Evolutionary conservation across 2,797 vertebrate genomes (phyloP).

Genomic region (Eurystomus glaucurus): DNA sequence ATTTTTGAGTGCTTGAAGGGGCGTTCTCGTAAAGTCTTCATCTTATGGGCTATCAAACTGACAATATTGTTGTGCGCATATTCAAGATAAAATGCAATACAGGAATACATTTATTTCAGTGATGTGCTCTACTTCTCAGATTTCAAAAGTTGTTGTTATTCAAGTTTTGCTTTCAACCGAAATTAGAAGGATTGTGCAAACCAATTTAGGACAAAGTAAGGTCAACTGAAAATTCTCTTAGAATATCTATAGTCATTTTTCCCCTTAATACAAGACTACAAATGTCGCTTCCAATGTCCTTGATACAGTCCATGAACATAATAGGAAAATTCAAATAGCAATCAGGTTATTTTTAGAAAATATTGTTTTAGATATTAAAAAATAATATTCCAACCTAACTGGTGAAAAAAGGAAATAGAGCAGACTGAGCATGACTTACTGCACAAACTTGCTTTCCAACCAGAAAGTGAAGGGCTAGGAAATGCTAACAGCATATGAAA

Average conservation of each 20-base stretch:
- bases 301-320: fast-evolving
- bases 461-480: slow-evolving; percentile 42
- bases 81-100: background rate
- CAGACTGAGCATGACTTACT: background rate
- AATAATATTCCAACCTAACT: background rate
- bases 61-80: background rate
- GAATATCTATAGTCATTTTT: background rate
- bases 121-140: background rate
- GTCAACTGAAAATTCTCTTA: background rate
- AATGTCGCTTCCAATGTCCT: background rate
- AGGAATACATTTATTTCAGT: background rate
- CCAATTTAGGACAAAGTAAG: background rate
- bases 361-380: background rate
- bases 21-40: background rate
- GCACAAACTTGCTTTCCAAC: background rate
- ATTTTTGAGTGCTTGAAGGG: background rate
- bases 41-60: background rate
- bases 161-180: background rate
- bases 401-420: background rate
- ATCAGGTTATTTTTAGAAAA: background rate
- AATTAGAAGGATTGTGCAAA: background rate
- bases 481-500: slow-evolving; percentile 40
- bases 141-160: background rate
- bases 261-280: background rate
- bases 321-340: background rate